A percentile compares a stretch with the other conserved stretches of the same genome.
phyloP scores from a whole-genome alignment of 2,888 invertebrate genomes.

The Aporophyla nigra region DNA sequence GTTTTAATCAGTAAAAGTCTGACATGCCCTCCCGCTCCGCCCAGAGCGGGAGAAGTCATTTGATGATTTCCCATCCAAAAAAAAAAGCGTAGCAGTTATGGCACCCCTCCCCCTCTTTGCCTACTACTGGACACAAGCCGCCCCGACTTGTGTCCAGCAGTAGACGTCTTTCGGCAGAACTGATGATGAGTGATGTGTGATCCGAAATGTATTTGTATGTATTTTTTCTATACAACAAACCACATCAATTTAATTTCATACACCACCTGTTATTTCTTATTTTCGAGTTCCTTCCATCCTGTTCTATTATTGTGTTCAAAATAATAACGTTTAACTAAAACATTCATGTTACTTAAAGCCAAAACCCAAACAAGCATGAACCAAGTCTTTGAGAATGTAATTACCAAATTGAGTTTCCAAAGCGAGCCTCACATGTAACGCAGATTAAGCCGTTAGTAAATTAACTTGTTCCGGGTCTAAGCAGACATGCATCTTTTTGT shows the following conservation, averaged over 20 bases:
- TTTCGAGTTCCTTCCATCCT: background rate
- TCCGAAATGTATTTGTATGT: too few species aligned
- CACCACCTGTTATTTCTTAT: background rate
- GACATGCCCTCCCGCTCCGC: too few species aligned
- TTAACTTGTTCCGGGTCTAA: background rate
- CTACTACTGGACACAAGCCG: too few species aligned
- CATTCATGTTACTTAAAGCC: slow-evolving; percentile 2
- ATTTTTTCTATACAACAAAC: background rate
- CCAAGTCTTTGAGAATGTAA: slow-evolving; percentile 23
- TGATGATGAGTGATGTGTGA: too few species aligned
- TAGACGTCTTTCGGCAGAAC: too few species aligned
- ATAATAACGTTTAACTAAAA: background rate
- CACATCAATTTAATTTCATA: background rate
- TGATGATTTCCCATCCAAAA: too few species aligned
- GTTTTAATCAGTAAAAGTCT: too few species aligned
- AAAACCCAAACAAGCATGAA: slow-evolving; percentile 20
- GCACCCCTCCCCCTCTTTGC: too few species aligned
- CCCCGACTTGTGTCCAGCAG: too few species aligned
- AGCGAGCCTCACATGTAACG: slow-evolving; percentile 20
- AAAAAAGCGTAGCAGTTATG: too few species aligned
- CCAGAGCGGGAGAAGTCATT: too few species aligned
- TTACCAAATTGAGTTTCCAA: slow-evolving; percentile 25
- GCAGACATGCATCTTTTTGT: background rate
- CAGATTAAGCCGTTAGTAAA: slow-evolving; percentile 25
- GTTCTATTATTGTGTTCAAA: background rate